Conservation (phyloP, 2,888 invertebrate species). For the Phragmatobia fuliginosa region DNA sequence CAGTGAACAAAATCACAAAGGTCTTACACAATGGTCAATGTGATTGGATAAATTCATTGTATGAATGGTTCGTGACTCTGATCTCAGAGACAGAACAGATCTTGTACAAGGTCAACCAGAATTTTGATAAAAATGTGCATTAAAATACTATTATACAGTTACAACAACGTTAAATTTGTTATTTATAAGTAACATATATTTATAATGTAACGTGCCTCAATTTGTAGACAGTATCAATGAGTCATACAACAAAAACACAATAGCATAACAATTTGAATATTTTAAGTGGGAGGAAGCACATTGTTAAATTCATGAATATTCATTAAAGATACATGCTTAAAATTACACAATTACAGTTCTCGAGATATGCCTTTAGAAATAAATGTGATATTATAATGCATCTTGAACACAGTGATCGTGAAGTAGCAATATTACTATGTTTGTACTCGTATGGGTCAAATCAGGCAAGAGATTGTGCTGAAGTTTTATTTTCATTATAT, state of each 20-base stretch:
- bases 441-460: not conserved
- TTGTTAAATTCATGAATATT: constrained; percentile 16
- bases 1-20: constrained; percentile 44
- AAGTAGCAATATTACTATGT: not conserved
- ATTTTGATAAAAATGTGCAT: not conserved
- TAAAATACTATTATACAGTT: not conserved
- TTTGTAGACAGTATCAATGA: constrained; percentile 1
- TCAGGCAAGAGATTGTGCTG: not conserved
- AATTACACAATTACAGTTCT: not conserved
- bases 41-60: constrained; percentile 62
- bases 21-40: constrained; percentile 69
- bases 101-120: constrained; percentile 49
- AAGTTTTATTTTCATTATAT: not conserved
- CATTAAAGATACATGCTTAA: constrained; percentile 12
- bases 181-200: not conserved
- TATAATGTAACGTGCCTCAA: not conserved
- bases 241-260: constrained; percentile 14
- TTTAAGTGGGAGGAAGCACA: constrained; percentile 26
- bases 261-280: constrained; percentile 17
- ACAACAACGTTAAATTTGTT: not conserved
- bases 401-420: not conserved
- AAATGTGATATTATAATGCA: not conserved
- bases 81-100: constrained; percentile 42
- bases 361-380: not conserved
- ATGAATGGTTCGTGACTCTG: constrained; percentile 63